Conservation (phyloP, 2,113 vertebrate species). For the Antechinus flavipes region DNA sequence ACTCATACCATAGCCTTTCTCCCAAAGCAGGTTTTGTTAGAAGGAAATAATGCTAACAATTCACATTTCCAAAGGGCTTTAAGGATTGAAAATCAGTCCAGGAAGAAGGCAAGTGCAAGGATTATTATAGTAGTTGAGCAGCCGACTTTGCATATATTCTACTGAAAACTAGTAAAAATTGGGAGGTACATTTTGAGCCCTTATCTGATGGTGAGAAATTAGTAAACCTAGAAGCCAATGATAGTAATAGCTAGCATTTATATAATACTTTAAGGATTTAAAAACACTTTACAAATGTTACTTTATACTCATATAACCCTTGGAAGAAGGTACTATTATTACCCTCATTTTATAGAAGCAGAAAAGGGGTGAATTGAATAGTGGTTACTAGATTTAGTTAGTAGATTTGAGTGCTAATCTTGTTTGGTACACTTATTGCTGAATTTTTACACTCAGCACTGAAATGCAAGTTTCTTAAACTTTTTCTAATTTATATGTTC, state of each 20-base stretch:
- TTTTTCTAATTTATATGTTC: neutral
- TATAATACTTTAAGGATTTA: neutral
- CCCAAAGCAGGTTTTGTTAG: conserved; percentile 1
- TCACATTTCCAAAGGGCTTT: neutral
- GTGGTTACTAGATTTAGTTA: neutral
- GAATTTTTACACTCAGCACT: neutral
- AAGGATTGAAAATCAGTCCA: neutral
- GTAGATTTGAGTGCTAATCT: neutral
- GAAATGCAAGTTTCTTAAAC: neutral
- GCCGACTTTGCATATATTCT: neutral
- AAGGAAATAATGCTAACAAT: neutral
- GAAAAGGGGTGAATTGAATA: neutral
- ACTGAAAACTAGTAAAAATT: neutral
- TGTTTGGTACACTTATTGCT: neutral
- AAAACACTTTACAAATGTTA: neutral
- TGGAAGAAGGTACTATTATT: neutral
- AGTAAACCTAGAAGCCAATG: neutral
- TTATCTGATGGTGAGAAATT: neutral
- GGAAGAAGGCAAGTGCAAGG: neutral
- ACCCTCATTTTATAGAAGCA: neutral
- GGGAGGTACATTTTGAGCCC: neutral
- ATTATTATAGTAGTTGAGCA: neutral
- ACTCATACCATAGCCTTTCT: neutral
- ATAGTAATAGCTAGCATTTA: neutral
- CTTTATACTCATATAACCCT: neutral